Evolutionary conservation across 2,113 vertebrate genomes (phyloP), one percentile per base, ranked within the genome.

Genomic region (Leptobrachium leishanense): DNA sequence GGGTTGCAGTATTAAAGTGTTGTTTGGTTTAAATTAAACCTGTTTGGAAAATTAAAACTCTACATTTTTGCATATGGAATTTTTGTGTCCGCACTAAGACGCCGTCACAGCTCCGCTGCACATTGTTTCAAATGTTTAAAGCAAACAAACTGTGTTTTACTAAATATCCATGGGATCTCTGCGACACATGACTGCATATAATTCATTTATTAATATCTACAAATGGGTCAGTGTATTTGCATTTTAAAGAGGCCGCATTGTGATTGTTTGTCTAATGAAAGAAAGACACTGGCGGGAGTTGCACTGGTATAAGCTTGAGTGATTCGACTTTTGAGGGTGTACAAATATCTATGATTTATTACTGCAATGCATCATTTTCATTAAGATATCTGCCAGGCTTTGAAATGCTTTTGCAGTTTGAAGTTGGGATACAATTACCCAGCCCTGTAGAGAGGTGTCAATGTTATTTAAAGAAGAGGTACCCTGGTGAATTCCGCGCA

Each of bases 331-430:
- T 92, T 92, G 91, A 93, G 92, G 93, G 90, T 81, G 87, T 83
- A 91, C 88, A 92, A 92, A 93, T 90, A 91, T 90, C 89, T 84
- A 84, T 93, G 92, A 92, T 92, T 92, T 92, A 94, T 94, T 91
- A 91, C 88, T 89, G 85, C 90, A 93, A 94, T 92, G 90, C 89
- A 93, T 94, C 91, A 93, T 94, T 93, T 93, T 94, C 93, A 94
- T 94, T 94, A 94, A 92, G 91, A 91, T 31, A 31, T 31, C 20
- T 31, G 20, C 20, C 20, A 31, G 20, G 20, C 20, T 31, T 31
- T 31, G 20, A 31, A 31, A 31, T 31, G 20, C 20, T 31, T 31
- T 31, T 31, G 20, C 20, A 31, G 20, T 31, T 31, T 31, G 20
- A 31, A 31, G 20, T 31, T 31, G 20, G 20, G 20, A 31, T 31